A percentile compares a stretch with the other conserved stretches of the same genome.
phyloP scores from a whole-genome alignment of 2,888 invertebrate species.

The Tenthredo mesomela region DNA sequence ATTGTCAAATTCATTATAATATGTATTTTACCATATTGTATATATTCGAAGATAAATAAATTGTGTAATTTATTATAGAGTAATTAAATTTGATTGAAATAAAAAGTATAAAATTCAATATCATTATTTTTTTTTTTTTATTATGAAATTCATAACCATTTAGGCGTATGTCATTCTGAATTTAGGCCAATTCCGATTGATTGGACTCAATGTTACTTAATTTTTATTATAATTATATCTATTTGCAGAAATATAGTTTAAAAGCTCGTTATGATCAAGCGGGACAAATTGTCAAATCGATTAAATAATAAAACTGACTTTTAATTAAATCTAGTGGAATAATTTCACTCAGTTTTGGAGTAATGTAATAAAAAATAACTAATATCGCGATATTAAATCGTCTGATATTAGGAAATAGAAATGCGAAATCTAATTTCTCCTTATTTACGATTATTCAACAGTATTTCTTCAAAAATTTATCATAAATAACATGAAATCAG shows the following conservation, averaged over 20 bases:
- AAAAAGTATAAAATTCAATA: not conserved
- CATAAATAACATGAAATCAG: no score
- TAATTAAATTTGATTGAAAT: not conserved
- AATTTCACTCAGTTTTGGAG: not conserved
- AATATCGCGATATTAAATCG: not conserved
- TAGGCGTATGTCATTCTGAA: not conserved
- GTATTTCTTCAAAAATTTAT: not conserved
- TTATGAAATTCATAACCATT: not conserved
- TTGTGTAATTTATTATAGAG: not conserved
- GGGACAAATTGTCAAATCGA: not conserved
- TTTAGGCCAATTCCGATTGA: not conserved
- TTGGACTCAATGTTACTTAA: not conserved
- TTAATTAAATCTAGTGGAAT: not conserved
- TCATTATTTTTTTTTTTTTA: not conserved
- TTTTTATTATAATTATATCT: not conserved
- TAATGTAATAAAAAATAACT: not conserved
- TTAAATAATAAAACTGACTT: not conserved
- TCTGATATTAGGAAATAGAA: not conserved
- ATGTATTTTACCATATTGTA: not conserved
- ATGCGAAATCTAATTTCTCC: not conserved
- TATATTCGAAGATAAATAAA: not conserved
- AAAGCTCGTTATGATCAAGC: not conserved
- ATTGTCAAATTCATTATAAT: not conserved
- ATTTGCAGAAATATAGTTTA: not conserved
- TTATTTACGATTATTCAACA: not conserved